These are phyloP conservation scores for Balearica regulorum DNA, from an alignment of 2,797 vertebrate genomes.

Conservation along the genomic window DNA sequence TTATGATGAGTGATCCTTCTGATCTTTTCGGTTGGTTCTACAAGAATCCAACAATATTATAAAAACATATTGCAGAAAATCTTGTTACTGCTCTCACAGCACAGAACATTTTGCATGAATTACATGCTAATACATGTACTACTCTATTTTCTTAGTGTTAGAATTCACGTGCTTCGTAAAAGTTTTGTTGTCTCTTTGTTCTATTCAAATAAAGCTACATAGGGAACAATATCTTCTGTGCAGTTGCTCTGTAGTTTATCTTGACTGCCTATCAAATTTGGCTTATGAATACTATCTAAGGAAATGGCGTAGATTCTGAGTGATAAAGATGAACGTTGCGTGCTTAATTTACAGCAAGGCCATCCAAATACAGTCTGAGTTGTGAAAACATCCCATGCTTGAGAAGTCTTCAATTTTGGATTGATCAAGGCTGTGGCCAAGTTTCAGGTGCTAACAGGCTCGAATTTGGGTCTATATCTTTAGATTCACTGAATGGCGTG, in stretches of 20 bases:
- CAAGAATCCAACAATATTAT: neutral
- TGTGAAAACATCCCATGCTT: neutral
- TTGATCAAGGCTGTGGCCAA: neutral
- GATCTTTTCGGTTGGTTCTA: neutral
- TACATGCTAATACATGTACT: neutral
- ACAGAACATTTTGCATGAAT: neutral
- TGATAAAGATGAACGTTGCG: neutral
- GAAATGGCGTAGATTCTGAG: neutral
- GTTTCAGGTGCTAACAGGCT: neutral
- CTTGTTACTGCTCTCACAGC: neutral
- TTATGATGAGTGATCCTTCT: neutral
- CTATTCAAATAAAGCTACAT: neutral
- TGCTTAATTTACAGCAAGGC: neutral
- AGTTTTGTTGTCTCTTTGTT: neutral
- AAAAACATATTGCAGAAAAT: neutral
- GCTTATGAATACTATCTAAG: neutral
- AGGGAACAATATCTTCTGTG: neutral
- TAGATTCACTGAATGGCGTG: neutral
- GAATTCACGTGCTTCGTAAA: neutral
- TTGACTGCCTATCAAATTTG: neutral
- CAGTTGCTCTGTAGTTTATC: neutral
- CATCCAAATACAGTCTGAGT: neutral
- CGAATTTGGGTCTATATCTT: neutral
- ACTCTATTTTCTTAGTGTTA: neutral
- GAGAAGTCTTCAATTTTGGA: neutral